A percentile compares a stretch with the other conserved stretches of the same genome.
Conservation (phyloP, 1,140 invertebrate genomes). For the Caenorhabditis briggsae region DNA sequence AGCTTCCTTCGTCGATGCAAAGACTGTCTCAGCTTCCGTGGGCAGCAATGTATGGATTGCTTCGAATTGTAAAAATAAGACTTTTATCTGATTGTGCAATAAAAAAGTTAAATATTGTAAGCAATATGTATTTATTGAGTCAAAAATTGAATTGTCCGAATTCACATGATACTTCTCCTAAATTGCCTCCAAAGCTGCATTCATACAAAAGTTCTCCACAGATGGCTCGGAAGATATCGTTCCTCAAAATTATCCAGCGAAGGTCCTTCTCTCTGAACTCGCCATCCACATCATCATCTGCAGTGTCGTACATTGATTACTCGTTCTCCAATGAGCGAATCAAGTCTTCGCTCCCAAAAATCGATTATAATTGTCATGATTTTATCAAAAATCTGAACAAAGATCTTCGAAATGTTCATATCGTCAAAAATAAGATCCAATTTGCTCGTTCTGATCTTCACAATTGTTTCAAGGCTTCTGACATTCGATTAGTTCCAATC, state of each 20-base stretch:
- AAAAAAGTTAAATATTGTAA: neutral
- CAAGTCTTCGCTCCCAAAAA: neutral
- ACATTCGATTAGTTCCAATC: neutral
- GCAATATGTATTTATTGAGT: neutral
- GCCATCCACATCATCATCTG: neutral
- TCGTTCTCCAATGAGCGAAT: neutral
- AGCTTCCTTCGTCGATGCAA: conserved; percentile 60
- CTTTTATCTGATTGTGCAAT: neutral
- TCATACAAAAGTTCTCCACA: neutral
- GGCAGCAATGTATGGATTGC: conserved; percentile 64
- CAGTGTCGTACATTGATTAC: neutral
- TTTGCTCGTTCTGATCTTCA: neutral
- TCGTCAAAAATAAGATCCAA: neutral
- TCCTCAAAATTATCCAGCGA: neutral
- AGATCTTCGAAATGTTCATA: neutral
- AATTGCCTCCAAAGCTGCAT: neutral
- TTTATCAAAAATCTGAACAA: conserved; percentile 26
- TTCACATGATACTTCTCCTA: conserved; percentile 23
- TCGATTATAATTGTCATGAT: neutral
- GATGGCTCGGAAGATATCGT: neutral
- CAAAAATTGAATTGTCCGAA: neutral
- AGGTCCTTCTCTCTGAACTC: neutral
- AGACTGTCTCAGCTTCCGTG: conserved; percentile 65
- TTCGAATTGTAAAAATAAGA: conserved; percentile 62
- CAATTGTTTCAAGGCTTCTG: conserved; percentile 6